Evolutionary conservation across 2,113 vertebrate species (phyloP).

Genomic region (Alethe castanea): DNA sequence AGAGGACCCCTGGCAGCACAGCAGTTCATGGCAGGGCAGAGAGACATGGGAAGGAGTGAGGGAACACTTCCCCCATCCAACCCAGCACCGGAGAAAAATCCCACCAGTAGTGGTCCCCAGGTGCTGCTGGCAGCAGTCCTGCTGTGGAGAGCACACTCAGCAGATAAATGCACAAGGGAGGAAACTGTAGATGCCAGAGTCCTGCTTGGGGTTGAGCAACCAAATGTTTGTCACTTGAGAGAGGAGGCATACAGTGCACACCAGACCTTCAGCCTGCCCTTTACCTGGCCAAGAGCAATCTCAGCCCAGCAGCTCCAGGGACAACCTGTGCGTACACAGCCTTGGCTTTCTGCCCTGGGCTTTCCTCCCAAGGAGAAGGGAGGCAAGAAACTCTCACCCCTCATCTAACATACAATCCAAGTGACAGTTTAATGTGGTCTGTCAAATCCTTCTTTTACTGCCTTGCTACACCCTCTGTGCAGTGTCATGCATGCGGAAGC

Average conservation of each 20-base stretch:
- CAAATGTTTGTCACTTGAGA: not conserved
- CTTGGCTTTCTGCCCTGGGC: not conserved
- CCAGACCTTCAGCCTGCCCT: not conserved
- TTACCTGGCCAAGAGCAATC: not conserved
- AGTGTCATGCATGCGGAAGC: rapidly evolving
- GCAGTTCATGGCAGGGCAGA: not conserved
- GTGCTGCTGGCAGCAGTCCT: rapidly evolving
- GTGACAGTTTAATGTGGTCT: too few relatives aligned
- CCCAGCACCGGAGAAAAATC: rapidly evolving
- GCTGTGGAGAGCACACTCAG: not conserved
- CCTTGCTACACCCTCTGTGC: not conserved
- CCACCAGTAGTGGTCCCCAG: not conserved
- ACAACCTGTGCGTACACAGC: not conserved
- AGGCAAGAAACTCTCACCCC: not conserved
- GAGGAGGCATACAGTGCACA: not conserved
- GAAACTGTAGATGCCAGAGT: not conserved
- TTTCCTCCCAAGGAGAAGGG: not conserved
- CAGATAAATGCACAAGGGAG: not conserved
- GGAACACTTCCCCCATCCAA: not conserved
- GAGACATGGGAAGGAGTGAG: rapidly evolving
- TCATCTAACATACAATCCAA: not conserved
- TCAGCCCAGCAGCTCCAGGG: not conserved
- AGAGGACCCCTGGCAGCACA: not conserved
- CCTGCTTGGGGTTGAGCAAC: not conserved
- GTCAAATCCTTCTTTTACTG: not conserved